Evolutionary conservation across 1,140 invertebrate species (phyloP), one percentile per base, ranked within the genome.

Genomic region (Lerema accius): DNA sequence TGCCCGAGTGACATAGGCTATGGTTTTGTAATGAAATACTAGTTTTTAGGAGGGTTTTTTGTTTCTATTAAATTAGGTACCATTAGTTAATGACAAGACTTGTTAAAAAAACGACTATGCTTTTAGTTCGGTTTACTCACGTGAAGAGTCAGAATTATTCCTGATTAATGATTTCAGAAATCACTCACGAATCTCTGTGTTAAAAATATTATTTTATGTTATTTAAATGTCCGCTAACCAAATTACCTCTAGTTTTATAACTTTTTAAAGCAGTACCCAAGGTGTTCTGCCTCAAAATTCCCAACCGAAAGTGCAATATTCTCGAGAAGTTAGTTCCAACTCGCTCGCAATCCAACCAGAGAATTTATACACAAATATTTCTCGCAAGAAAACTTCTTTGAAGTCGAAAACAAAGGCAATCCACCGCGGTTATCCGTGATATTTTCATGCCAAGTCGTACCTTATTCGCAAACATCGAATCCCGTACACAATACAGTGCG

Each of bases 401-500:
- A 90, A 90, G 80, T 89, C 87, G 75, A 67, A 71, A 85, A 89
- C 84, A 89, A 89, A 87, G 83, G 82, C 85, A 86, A 89, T 86
- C 86, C 84, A 56, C 74, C 80, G 77, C 82, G 86, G 87, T 90
- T 90, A 90, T 90, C 82, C 82, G 78, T 76, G 84, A 90, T 90
- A 89, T 89, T 90, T 88, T 79, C 84, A 69, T 71, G 45, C 73
- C 65, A 82, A 82, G 71, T 86, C 83, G 82, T 80, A 84, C 86
- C 85, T 89, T 89, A 89, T 89, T 89, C 87, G 81, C 82, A 89
- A 86, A 90, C 85, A 87, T 84, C 83, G 82, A 81, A 86, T 82
- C 75, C 77, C 74, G 76, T 80, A 90, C 78, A 89, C 86, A 90
- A 87, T 90, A 89, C 84, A 85, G 86, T 89, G 86, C 83, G 84